Conservation (phyloP, 2,113 vertebrate genomes). For the Crotalus helleri region DNA sequence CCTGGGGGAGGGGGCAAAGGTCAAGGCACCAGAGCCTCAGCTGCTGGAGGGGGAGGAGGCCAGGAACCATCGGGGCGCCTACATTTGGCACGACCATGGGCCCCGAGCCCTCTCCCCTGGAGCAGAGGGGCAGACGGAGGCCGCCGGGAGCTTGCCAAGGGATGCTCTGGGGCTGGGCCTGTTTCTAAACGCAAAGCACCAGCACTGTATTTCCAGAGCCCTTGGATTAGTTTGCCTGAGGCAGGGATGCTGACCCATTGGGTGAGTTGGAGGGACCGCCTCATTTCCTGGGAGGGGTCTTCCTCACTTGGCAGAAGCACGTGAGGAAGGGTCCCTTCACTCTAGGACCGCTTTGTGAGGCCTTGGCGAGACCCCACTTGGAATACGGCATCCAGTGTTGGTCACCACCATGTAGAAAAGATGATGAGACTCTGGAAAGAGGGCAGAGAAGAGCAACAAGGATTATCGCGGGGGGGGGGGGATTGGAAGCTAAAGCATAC, state of each 20-base stretch:
- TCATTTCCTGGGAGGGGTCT: not conserved
- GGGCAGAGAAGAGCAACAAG: not conserved
- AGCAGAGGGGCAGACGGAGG: not conserved
- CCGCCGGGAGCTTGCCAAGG: not conserved
- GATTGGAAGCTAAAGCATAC: too few relatives aligned
- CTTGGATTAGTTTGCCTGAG: not conserved
- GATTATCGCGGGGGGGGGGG: too few relatives aligned
- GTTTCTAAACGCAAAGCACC: not conserved
- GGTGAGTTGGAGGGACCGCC: not conserved
- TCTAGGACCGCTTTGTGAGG: too few relatives aligned
- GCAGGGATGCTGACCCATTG: not conserved
- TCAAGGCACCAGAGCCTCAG: not conserved
- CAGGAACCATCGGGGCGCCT: too few relatives aligned
- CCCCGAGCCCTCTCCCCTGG: not conserved
- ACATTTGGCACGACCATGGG: not conserved
- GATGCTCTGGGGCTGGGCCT: not conserved
- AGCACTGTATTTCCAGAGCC: not conserved
- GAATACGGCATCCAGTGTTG: not conserved
- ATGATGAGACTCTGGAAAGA: not conserved
- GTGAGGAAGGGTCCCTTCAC: not conserved
- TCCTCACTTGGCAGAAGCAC: not conserved
- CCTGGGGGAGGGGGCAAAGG: not conserved
- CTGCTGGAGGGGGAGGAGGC: not conserved
- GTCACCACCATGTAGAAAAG: not conserved
- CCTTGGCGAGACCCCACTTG: not conserved